These are phyloP conservation scores for Drosophila oshimai DNA, from an alignment of 1,140 invertebrate species.

Conservation along the genomic window DNA sequence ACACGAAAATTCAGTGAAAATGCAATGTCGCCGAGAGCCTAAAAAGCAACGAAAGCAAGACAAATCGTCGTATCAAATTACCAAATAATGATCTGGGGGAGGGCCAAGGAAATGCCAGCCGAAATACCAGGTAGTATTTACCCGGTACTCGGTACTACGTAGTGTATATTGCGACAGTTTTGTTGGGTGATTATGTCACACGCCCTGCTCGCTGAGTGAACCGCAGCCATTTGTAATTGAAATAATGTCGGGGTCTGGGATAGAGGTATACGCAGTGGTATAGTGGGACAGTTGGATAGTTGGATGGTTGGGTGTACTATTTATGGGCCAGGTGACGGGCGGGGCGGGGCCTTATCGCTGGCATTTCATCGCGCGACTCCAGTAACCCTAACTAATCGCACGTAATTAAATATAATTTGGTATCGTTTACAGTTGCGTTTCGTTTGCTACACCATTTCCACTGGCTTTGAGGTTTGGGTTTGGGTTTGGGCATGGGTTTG, in stretches of 20 bases:
- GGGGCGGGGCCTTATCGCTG: conserved; percentile 60
- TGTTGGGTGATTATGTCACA: conserved; percentile 71
- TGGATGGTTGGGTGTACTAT: conserved; percentile 27
- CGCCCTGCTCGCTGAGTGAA: conserved; percentile 40
- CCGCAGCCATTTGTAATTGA: conserved; percentile 79
- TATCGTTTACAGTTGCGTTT: conserved; percentile 79
- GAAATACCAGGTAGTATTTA: not conserved
- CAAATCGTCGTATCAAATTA: conserved; percentile 82
- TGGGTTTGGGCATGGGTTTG: not conserved
- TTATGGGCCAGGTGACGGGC: conserved; percentile 63
- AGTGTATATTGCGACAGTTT: conserved; percentile 21
- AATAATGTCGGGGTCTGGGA: conserved; percentile 60
- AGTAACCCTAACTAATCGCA: conserved; percentile 82
- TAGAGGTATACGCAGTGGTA: not conserved
- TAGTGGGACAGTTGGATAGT: not conserved
- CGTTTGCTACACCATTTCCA: conserved; percentile 39
- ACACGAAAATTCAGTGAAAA: conserved; percentile 77
- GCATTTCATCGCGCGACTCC: conserved; percentile 77
- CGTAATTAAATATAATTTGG: conserved; percentile 82
- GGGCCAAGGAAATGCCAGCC: conserved; percentile 22
- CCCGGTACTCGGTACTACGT: conserved; percentile 1
- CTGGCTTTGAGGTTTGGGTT: not conserved
- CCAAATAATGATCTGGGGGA: conserved; percentile 58
- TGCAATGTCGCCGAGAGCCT: conserved; percentile 55
- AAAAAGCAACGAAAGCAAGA: conserved; percentile 65